These are phyloP conservation scores for Corynorhinus townsendii DNA, from an alignment of 2,113 vertebrate genomes.

Conservation along the genomic window DNA sequence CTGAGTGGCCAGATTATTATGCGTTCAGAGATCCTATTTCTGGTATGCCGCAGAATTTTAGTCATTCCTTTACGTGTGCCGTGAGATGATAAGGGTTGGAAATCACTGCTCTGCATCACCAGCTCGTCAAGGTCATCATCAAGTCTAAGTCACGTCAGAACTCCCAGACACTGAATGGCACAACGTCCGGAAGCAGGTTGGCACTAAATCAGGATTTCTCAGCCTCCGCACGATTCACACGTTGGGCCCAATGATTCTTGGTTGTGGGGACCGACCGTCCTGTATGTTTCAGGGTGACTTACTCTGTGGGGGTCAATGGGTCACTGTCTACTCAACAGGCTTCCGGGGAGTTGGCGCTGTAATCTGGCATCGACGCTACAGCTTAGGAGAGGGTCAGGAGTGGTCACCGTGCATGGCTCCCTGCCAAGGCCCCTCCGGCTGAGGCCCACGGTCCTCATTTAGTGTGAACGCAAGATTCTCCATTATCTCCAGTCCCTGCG, in stretches of 20 bases:
- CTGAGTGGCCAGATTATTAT: too few relatives aligned
- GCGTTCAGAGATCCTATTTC: background rate
- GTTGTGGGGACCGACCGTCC: background rate
- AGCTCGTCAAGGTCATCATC: background rate
- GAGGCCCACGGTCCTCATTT: background rate
- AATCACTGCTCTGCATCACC: background rate
- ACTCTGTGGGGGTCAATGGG: background rate
- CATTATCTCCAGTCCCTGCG: fast-evolving
- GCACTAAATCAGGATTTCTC: background rate
- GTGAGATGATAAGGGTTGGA: background rate
- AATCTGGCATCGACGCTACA: fast-evolving
- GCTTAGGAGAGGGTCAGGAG: fast-evolving
- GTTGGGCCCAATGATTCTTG: background rate
- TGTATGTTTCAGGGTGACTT: background rate
- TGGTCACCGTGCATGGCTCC: fast-evolving
- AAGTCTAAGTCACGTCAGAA: background rate
- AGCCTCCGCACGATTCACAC: background rate
- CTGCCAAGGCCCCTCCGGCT: background rate
- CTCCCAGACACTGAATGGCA: background rate
- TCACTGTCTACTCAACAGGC: background rate
- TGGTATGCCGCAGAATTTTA: background rate
- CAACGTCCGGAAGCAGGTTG: background rate
- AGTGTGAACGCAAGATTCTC: background rate
- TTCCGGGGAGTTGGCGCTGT: too few relatives aligned
- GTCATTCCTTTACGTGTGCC: background rate